Base-by-base conservation (phyloP, 2,113 vertebrate species). In the Pionites leucogaster region DNA sequence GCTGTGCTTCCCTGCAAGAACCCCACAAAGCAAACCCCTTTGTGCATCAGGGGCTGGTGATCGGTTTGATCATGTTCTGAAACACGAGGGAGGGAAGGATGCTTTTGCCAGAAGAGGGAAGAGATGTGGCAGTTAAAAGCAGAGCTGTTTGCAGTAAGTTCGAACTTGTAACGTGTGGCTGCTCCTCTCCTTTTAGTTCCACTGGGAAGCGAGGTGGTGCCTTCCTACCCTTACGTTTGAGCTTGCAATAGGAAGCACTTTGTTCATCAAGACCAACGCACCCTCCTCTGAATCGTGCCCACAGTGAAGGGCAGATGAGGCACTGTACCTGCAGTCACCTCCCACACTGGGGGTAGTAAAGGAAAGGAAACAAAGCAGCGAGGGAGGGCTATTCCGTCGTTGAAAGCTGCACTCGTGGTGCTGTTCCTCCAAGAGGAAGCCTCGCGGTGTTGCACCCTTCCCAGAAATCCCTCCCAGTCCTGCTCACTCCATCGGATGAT, bases 401-500 rank as follows among this genome's bases (percentile, higher is more conserved):
- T 72, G 31, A 13, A 59, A 62, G 24, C 6, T 19, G 6, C 35
- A 29, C 49, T 47, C 29, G 14, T 7, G 7, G 24, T 29, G 41
- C 44, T 0, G 1, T 25, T 71, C 10, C 59, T 74, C 27, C 7
- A n/a, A 52, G 31, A 71, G 23, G 41, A 41, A 22, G 35, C 50
- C 31, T 92, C 65, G 19, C 10, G 1, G 53, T 47, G 25, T 31
- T 80, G 17, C 20, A 2, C 22, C 78, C 37, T 96, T 94, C 94
- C 88, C 95, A 90, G 94, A 96, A 96, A 42, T 80, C 92, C 94
- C 93, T 95, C 94, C 95, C 91, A 67, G 55, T 41, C 88, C 27
- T 39, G 27, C 20, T 70, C 3, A 23, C 74, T 60, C 33, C 4
- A 1, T 60, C 2, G 2, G 75, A 23, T 95, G 93, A 96, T 93